Base-by-base conservation (phyloP, 30 jellyfish, hydroid and myxozoan genomes). In the Aurelia sp. region DNA sequence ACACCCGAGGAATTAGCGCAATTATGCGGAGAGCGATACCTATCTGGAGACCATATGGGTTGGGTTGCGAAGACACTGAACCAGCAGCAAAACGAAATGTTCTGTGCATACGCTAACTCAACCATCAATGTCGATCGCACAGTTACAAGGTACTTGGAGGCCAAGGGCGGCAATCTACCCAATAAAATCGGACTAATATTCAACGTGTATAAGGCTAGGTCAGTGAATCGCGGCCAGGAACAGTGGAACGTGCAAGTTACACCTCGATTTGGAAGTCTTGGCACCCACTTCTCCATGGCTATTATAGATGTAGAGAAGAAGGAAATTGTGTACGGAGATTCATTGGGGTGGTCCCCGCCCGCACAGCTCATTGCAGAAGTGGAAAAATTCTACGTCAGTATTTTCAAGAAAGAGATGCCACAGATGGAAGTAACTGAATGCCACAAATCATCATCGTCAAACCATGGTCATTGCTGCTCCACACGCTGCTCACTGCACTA, bases 11-110 rank as follows among this genome's bases (percentile, higher is more conserved):
- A 60, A 60, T 60, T 67, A 60, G 52, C 78, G 19, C 78, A 67
- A 35, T 8, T 67, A 20, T 67, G 78, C 18, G 78, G 78, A 9
- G 50, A 67, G 21, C 9, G 78, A 13, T 30, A 19, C 51, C 12
- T 67, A 9, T 67, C 78, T 19, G 78, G 78, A 21, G 78, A 67
- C 18, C 78, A 67, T 67, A 67, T 67, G 41, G 13, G 78, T 30
- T 67, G 78, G 78, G 7, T 67, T 5, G 41, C 35, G 10, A 67
- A 30, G 21, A 67, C 41, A 67, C 78, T 60, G 24, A 60, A 60
- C 70, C 70, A 60, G 33, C 70, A 60, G 70, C 70, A 60, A 22
- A 19, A 22, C 11, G 70, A 60, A 60, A 60, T 60, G 70, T 60
- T 60, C 70, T 60, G 70, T 60, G 70, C 70, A 60, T 60, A 60